Base-by-base conservation (phyloP, 2,113 vertebrate genomes). In the Felis chaus region DNA sequence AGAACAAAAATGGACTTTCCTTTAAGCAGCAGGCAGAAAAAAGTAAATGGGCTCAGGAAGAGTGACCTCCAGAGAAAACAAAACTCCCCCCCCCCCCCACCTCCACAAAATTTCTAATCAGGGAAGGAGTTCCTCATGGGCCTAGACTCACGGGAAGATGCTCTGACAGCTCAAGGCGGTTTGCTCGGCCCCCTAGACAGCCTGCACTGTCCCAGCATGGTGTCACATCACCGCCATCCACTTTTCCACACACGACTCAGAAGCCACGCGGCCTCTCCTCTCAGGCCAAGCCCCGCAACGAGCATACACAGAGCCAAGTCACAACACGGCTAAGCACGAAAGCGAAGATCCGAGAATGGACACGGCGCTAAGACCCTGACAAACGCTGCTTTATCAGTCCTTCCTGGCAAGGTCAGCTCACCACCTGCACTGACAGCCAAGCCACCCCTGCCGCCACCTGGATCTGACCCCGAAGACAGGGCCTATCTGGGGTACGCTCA, bases 151-250 rank as follows among this genome's bases (percentile, higher is more conserved):
- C 3, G 29, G 31, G 69, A 74, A 94, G 93, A 48, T 9, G 31
- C 31, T 83, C 80, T 14, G 9, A 21, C 16, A 55, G 69, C n/a
- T 29, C 4, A 5, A 27, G 50, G 78, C 33, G 8, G 16, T 7
- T 7, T 9, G 36, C 7, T 25, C 3, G 3, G 81, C 39, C 48
- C 82, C 71, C 41, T 41, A 88, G 88, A 41, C 16, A 4, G 85
- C 86, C n/a, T 33, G n/a, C 7, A 1, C 7, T 9, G 29, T 13
- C 27, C 27, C 61, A 66, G 48, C 71, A 39, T 1, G 48, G n/a
- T 0, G 21, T 11, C 90, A 25, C 50, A 25, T 11, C 18, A 39
- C 16, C 0, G 6, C 23, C 4, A 0, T 5, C 55, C 11, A 0
- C 2, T 33, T 31, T 33, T 84, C 73, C 16, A 55, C 3, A 41